Base-by-base conservation (phyloP, 37 sponge, comb jelly and placozoan species). In the Agelas oroides region DNA sequence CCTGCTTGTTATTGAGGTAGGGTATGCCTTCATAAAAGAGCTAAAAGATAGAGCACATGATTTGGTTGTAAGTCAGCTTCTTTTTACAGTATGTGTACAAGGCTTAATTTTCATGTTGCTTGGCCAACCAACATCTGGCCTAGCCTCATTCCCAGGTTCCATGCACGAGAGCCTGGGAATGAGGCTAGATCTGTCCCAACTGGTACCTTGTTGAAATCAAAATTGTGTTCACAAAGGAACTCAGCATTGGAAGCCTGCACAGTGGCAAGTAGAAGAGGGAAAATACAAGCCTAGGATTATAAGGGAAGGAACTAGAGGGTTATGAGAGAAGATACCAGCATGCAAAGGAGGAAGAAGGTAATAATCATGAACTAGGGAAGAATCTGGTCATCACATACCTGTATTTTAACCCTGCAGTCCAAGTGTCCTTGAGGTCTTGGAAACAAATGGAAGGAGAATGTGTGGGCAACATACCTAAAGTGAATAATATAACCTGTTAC, bases 131-230 rank as follows among this genome's bases (percentile, higher is more conserved):
- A n/a, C n/a, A n/a, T n/a, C n/a, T n/a, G n/a, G 46, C 3, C 27
- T 27, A 67, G 19, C 27, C 33, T 33, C 68, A 67, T 67, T 25
- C 36, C 46, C 46, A 46, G 46, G 46, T 8, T 46, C 46, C 46
- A 12, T 46, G 17, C 16, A 27, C 21, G 0, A 21, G 70, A 25
- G 27, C 38, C 2, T 19, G 70, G 27, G 56, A 16, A 79, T 20
- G 30, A 35, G 40, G 23, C 35, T 38, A 46, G 8, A 46, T 46
- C 46, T 46, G 46, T 8, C 8, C 3, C 8, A 46, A 46, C 8
- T 46, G 46, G 46, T 59, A 84, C 90, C 65, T 87, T 90, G 72
- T 84, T 79, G 69, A 90, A 94, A 56, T 94, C 78, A 74, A 90
- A 94, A 55, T 78, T 74, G 67, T 94, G 75, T 23, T 76, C 46